Percentiles rank a stretch among this genome's conserved stretches.
Conservation (phyloP, 2,113 vertebrate genomes). For the Pterocles gutturalis region DNA sequence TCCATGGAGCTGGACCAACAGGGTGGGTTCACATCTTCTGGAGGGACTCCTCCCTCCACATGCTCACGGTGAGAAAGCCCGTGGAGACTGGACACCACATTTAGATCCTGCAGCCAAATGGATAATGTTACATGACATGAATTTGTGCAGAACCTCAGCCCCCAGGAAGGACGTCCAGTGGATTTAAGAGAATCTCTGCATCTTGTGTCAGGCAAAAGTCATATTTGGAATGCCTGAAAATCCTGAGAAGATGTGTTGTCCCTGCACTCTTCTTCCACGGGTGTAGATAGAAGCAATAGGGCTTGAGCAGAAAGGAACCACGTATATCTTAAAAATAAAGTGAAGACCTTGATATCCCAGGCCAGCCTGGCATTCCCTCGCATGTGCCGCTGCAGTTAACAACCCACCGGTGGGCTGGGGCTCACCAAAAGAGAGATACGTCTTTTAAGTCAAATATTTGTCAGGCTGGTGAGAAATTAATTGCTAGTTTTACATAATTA, state of each 20-base stretch:
- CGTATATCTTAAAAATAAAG: rapidly evolving
- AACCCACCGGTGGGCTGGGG: neutral
- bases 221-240: neutral
- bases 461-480: constrained; percentile 37
- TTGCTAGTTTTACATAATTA: constrained; percentile 54
- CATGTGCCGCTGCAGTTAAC: neutral
- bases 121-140: neutral
- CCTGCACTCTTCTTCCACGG: neutral
- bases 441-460: constrained; percentile 44
- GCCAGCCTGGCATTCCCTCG: neutral
- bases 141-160: neutral
- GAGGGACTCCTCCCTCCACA: neutral
- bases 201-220: neutral
- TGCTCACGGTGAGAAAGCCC: neutral
- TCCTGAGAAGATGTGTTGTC: neutral
- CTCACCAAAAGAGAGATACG: neutral
- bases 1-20: neutral
- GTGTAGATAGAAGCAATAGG: neutral
- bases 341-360: neutral
- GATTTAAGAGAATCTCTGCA: neutral
- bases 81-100: neutral
- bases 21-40: neutral
- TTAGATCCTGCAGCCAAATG: neutral
- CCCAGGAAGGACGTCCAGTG: neutral
- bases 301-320: neutral